Evolutionary conservation across 2,888 invertebrate species (phyloP).

Genomic region (Oxycera nigricornis): DNA sequence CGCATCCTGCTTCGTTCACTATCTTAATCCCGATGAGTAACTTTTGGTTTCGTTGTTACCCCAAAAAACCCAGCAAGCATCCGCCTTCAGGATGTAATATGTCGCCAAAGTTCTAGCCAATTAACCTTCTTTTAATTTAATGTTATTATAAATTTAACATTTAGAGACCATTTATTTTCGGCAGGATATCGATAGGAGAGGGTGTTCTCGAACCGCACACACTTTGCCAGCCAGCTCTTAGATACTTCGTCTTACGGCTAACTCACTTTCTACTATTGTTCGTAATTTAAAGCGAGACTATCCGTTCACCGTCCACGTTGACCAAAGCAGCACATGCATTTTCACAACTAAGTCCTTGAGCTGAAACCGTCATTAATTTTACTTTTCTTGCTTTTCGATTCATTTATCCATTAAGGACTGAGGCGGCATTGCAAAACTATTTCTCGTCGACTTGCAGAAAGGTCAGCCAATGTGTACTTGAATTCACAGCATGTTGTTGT

Average conservation of each 20-base stretch:
- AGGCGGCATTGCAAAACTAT: slow-evolving; percentile 13
- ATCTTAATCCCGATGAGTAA: background rate
- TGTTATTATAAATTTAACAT: slow-evolving; percentile 47
- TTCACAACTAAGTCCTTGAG: slow-evolving; percentile 12
- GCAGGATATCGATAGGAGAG: slow-evolving; percentile 33
- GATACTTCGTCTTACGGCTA: background rate
- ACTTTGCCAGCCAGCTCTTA: background rate
- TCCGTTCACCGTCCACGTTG: background rate
- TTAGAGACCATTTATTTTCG: slow-evolving; percentile 32
- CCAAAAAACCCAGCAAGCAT: background rate
- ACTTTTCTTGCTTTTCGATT: slow-evolving; percentile 54
- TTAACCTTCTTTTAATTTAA: slow-evolving; percentile 51
- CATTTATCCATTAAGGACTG: slow-evolving; percentile 37
- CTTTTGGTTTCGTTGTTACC: background rate
- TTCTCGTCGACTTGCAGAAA: background rate
- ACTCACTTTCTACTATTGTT: too few species aligned
- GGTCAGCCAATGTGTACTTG: background rate
- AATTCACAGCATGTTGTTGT: background rate
- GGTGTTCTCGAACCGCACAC: background rate
- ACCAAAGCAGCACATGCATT: slow-evolving; percentile 21
- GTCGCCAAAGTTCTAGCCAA: slow-evolving; percentile 49
- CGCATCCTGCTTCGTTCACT: background rate
- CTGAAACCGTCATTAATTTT: slow-evolving; percentile 61
- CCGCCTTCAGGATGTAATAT: background rate
- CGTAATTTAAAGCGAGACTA: too few species aligned